phyloP scores from a whole-genome alignment of 2,888 invertebrate genomes.

The Parelbella ahira region DNA sequence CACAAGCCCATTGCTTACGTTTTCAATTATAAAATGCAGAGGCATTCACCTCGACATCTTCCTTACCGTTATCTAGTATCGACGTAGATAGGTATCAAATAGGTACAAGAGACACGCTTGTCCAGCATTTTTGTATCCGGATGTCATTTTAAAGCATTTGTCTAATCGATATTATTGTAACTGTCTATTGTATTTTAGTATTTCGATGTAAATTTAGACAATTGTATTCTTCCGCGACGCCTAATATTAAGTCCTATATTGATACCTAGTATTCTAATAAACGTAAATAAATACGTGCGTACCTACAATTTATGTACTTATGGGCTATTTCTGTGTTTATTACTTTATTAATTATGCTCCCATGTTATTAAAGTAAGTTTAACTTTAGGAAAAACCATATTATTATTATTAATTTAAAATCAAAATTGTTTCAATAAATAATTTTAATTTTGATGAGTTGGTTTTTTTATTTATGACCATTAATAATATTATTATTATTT shows the following conservation, averaged over 20 bases:
- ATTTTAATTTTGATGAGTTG: constrained; percentile 63
- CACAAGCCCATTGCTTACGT: too few species aligned
- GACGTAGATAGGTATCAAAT: constrained; percentile 60
- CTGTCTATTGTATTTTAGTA: constrained; percentile 40
- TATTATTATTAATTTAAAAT: constrained; percentile 35
- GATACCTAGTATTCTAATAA: constrained; percentile 59
- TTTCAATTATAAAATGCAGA: too few species aligned
- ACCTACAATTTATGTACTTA: constrained; percentile 45
- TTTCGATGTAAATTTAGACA: constrained; percentile 41
- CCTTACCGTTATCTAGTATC: constrained; percentile 21
- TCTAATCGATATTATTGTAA: constrained; percentile 51
- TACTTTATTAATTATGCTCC: too few species aligned
- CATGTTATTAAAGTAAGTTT: constrained; percentile 57
- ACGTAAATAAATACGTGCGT: constrained; percentile 37
- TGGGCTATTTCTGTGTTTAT: constrained; percentile 59
- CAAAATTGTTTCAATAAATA: constrained; percentile 78
- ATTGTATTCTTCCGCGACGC: constrained; percentile 53
- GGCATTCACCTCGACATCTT: too few species aligned
- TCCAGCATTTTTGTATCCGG: constrained; percentile 48
- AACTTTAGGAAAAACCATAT: constrained; percentile 61
- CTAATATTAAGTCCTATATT: constrained; percentile 62
- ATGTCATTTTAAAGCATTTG: constrained; percentile 62
- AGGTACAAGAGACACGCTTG: constrained; percentile 57
- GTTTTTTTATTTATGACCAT: neutral
- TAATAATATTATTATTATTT: too few species aligned